A percentile compares a stretch with the other conserved stretches of the same genome.
Evolutionary conservation across 2,888 invertebrate species (phyloP).

Genomic region (Tenthredo notha): DNA sequence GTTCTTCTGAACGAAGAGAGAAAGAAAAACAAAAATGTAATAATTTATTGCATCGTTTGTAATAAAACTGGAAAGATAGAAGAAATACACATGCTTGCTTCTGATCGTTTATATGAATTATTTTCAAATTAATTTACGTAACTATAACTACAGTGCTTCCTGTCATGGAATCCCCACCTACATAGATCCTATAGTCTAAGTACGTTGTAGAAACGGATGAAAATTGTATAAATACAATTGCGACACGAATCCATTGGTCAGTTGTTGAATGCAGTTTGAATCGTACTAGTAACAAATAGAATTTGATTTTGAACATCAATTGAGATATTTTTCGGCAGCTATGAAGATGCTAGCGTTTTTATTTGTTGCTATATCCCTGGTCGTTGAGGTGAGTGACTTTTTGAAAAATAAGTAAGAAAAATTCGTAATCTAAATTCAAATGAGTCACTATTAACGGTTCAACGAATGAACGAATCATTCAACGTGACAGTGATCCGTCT

Average conservation of each 20-base stretch:
- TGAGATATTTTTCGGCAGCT: neutral
- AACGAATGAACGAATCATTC: neutral
- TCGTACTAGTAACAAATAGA: neutral
- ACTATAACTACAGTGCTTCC: conserved; percentile 8
- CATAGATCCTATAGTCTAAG: neutral
- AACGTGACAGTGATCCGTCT: neutral
- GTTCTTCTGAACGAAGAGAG: neutral
- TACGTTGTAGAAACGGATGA: conserved; percentile 4
- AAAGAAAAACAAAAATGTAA: neutral
- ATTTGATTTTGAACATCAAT: too few species aligned
- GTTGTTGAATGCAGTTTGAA: conserved; percentile 18
- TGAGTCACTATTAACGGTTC: too few species aligned
- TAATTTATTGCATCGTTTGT: neutral
- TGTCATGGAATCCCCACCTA: conserved; percentile 11
- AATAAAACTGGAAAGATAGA: neutral
- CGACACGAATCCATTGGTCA: conserved; percentile 20
- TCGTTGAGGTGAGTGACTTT: neutral
- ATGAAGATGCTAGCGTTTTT: neutral
- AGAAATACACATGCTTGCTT: neutral
- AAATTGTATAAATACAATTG: conserved; percentile 46
- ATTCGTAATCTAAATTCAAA: too few species aligned
- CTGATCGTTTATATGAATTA: neutral
- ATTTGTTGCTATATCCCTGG: neutral
- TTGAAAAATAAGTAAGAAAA: neutral
- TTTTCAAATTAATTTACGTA: conserved; percentile 49